Base-by-base conservation (phyloP, 2,797 vertebrate genomes). In the Hypotaenidia philippensis region DNA sequence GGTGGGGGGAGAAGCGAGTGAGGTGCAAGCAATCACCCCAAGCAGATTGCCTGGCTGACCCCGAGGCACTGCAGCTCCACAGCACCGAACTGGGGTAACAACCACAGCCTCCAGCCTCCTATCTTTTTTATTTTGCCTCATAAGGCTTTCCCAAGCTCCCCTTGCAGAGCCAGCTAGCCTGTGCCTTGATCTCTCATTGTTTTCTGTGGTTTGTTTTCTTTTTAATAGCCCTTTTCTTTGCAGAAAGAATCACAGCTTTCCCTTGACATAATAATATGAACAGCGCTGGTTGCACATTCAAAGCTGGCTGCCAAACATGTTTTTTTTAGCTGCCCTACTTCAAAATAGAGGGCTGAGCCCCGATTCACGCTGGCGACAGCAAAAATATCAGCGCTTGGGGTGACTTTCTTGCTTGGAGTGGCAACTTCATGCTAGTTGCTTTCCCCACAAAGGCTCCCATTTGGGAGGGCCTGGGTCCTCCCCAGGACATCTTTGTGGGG, bases 401-500 rank as follows among this genome's bases (percentile, higher is more conserved):
- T 45, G 11, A 60, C 6, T 72, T 86, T 69, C 36, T n/a, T 50
- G 4, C 25, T 83, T n/a, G 11, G 17, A 82, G 38, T 18, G 23
- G 16, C 22, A 72, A 21, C 41, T 53, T 71, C 34, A 16, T 9
- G 13, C 38, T 45, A 9, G 1, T 34, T 65, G 14, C 32, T 86
- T 71, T 75, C n/a, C 23, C 23, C 32, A 45, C 13, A 6, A 6
- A 76, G 60, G 5, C 11, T 87, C 63, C 44, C 11, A 31, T 50
- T 61, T 41, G 10, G 21, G 45, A 47, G 45, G 45, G 53, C 29
- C 36, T 34, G 22, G 4, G 21, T 74, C 53, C 47, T 94, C 71
- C 88, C 94, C 93, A 88, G 96, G 78, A 87, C 66, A 77, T 77
- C 90, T 22, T 41, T 66, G 53, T 66, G 47, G 32, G 94, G 84